Percentiles rank a stretch among this genome's conserved stretches.
These are phyloP conservation scores for Phrynocephalus forsythii DNA, from an alignment of 2,797 vertebrate species.

Conservation along the genomic window DNA sequence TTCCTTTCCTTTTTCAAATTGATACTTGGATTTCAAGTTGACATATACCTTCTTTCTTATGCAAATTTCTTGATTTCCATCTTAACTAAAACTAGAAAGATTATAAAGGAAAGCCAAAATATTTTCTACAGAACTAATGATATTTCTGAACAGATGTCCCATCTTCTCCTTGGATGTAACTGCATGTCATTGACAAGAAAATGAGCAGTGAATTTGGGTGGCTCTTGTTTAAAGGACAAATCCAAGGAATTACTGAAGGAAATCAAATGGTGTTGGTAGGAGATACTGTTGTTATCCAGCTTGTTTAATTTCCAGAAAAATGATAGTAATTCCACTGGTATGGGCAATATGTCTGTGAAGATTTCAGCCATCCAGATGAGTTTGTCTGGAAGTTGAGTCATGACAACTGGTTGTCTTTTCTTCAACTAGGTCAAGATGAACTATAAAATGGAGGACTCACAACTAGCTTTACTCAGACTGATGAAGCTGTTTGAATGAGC, in stretches of 20 bases:
- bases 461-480: too few relatives aligned
- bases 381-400: too few relatives aligned
- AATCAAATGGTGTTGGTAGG: not conserved
- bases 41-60: not conserved
- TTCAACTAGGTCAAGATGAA: too few relatives aligned
- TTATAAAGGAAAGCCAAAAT: not conserved
- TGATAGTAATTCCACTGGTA: not conserved
- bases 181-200: not conserved
- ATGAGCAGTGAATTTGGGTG: not conserved
- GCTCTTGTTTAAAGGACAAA: not conserved
- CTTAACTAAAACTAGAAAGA: not conserved
- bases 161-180: not conserved
- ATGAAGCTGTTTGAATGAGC: too few relatives aligned
- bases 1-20: not conserved
- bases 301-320: not conserved
- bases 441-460: too few relatives aligned
- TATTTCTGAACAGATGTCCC: not conserved
- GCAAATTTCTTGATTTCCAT: not conserved
- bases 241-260: not conserved
- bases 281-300: not conserved
- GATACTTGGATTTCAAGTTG: not conserved
- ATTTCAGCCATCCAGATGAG: too few relatives aligned
- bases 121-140: fast-evolving
- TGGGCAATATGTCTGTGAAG: not conserved
- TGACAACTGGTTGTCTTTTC: too few relatives aligned